Conservation (phyloP, 92 coral and sea anemone genomes). For the Galaxea fascicularis region DNA sequence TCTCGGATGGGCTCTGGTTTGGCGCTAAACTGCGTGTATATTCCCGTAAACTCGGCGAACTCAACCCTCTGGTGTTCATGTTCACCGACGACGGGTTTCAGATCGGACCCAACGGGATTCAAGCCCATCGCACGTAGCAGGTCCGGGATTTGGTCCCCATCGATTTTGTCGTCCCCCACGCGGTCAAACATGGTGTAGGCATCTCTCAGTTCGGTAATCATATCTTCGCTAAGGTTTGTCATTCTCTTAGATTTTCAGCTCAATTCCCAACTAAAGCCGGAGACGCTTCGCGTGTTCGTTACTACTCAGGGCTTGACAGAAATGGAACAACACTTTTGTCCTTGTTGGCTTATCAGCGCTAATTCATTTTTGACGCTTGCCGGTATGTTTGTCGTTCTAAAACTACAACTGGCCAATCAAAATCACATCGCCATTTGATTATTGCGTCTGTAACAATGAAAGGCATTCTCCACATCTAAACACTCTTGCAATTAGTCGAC, state of each 20-base stretch:
- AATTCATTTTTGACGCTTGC: conserved; percentile 6
- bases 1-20: conserved; percentile 84
- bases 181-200: conserved; percentile 87
- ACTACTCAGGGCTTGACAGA: conserved; percentile 11
- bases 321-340: neutral
- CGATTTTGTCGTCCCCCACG: conserved; percentile 86
- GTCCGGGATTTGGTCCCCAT: conserved; percentile 69
- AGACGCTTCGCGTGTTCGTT: neutral
- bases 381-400: conserved; percentile 24
- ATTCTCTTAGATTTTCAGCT: conserved; percentile 5
- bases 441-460: conserved; percentile 24
- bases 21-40: conserved; percentile 79
- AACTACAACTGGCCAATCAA: conserved; percentile 34
- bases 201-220: conserved; percentile 79
- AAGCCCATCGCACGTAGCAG: conserved; percentile 87
- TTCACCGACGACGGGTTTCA: conserved; percentile 76
- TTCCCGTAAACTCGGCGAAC: conserved; percentile 79
- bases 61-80: conserved; percentile 71
- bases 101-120: conserved; percentile 85
- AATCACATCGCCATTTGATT: neutral
- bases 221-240: conserved; percentile 69
- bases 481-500: neutral
- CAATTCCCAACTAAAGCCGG: neutral
- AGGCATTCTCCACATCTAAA: conserved; percentile 13
- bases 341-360: neutral